Evolutionary conservation across 2,113 vertebrate species (phyloP).

Genomic region (Holacanthus passer): DNA sequence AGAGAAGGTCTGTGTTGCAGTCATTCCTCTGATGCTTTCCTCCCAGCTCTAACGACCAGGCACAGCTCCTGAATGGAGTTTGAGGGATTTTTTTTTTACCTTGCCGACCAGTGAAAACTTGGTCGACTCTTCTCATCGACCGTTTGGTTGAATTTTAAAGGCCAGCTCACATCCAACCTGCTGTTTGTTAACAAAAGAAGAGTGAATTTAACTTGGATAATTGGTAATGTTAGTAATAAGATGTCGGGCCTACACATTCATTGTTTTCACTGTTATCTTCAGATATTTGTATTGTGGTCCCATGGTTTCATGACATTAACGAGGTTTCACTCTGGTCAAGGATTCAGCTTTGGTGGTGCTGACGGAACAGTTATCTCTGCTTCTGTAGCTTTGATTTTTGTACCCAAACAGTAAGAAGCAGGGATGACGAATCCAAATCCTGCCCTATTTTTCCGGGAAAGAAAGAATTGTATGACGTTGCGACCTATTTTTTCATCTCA

Average conservation of each 20-base stretch:
- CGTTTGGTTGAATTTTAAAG: too few relatives aligned
- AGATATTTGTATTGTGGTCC: not conserved
- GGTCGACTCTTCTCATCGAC: too few relatives aligned
- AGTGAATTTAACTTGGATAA: not conserved
- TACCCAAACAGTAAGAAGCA: not conserved
- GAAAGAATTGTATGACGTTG: constrained; percentile 12
- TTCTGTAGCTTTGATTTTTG: not conserved
- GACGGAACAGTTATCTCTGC: constrained; percentile 6
- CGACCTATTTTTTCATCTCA: constrained; percentile 24
- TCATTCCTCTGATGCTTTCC: too few relatives aligned
- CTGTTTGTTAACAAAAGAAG: not conserved
- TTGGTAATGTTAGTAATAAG: not conserved
- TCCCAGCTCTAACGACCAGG: too few relatives aligned
- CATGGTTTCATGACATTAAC: not conserved
- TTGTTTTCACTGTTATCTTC: constrained; percentile 9
- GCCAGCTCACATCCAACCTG: too few relatives aligned
- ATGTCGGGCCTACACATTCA: not conserved
- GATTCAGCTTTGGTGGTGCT: not conserved
- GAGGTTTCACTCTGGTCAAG: not conserved
- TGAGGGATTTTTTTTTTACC: too few relatives aligned
- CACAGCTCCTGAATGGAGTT: too few relatives aligned
- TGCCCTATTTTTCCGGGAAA: constrained; percentile 1
- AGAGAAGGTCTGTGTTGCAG: too few relatives aligned
- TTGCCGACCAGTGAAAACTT: too few relatives aligned
- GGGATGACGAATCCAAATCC: not conserved